Conservation (phyloP, 37 sponge, comb jelly and placozoan species). For the Halichondria panicea region DNA sequence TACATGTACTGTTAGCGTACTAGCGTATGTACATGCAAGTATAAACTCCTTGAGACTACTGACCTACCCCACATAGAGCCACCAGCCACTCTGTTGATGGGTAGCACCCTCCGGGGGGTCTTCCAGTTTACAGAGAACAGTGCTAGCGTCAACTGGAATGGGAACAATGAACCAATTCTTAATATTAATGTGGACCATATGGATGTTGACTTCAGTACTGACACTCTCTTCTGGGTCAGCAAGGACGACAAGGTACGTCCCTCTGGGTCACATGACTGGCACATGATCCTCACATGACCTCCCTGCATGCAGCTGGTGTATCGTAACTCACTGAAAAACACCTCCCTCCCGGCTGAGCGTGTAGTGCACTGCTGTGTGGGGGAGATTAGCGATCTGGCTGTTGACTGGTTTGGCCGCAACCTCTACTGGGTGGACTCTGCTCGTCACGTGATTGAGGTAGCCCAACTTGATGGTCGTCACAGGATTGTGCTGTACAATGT, state of each 20-base stretch:
- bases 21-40: too few species aligned
- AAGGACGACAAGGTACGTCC: conserved; percentile 11
- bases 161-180: too few species aligned
- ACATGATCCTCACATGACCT: not conserved
- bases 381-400: conserved; percentile 45
- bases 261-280: not conserved
- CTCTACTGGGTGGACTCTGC: conserved; percentile 70
- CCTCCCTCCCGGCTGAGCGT: not conserved
- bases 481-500: conserved; percentile 35
- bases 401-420: conserved; percentile 72
- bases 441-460: conserved; percentile 46
- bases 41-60: too few species aligned
- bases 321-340: not conserved
- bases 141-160: too few species aligned
- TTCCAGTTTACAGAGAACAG: too few species aligned
- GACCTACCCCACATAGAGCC: too few species aligned
- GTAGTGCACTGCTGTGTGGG: conserved; percentile 39
- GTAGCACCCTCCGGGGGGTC: too few species aligned
- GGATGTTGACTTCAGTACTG: conserved; percentile 8
- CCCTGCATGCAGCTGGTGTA: conserved; percentile 5
- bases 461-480: conserved; percentile 19
- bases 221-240: conserved; percentile 41
- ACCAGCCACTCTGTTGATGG: too few species aligned
- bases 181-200: not conserved
- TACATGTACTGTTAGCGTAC: too few species aligned